phyloP scores from a whole-genome alignment of 1,140 invertebrate species.

The Aphaenogaster rudis region DNA sequence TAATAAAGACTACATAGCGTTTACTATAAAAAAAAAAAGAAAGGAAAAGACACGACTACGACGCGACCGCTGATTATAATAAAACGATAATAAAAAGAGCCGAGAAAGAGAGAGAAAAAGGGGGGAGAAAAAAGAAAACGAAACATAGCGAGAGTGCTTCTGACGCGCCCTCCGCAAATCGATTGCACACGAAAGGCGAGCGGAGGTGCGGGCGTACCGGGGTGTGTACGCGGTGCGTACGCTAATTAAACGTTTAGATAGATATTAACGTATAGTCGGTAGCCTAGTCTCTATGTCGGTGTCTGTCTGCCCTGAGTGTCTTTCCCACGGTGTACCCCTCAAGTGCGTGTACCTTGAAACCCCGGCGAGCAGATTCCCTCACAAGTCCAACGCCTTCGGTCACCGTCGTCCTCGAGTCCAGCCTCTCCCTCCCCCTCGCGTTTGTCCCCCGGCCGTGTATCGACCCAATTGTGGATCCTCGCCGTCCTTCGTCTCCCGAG shows the following conservation, averaged over 20 bases:
- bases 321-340: constrained; percentile 82
- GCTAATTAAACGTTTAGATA: constrained; percentile 79
- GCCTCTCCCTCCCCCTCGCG: not conserved
- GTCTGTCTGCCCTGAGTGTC: constrained; percentile 86
- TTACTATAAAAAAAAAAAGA: constrained; percentile 75
- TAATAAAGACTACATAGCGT: constrained; percentile 83
- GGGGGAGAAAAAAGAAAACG: not conserved
- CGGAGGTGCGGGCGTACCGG: constrained; percentile 77
- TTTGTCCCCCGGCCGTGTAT: constrained; percentile 36
- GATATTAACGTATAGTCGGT: constrained; percentile 83
- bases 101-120: constrained; percentile 37
- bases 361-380: constrained; percentile 67
- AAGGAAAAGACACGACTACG: constrained; percentile 67
- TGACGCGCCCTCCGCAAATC: constrained; percentile 44
- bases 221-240: constrained; percentile 78
- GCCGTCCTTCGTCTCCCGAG: constrained; percentile 65
- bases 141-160: constrained; percentile 57
- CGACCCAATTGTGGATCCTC: constrained; percentile 45
- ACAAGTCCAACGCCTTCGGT: constrained; percentile 42
- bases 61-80: constrained; percentile 73
- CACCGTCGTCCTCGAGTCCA: constrained; percentile 18
- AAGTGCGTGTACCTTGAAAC: constrained; percentile 76
- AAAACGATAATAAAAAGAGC: constrained; percentile 66
- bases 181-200: constrained; percentile 58
- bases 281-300: constrained; percentile 85